Evolutionary conservation across 1,140 invertebrate genomes (phyloP), one percentile per base, ranked within the genome.

Genomic region (Dreissena polymorpha): DNA sequence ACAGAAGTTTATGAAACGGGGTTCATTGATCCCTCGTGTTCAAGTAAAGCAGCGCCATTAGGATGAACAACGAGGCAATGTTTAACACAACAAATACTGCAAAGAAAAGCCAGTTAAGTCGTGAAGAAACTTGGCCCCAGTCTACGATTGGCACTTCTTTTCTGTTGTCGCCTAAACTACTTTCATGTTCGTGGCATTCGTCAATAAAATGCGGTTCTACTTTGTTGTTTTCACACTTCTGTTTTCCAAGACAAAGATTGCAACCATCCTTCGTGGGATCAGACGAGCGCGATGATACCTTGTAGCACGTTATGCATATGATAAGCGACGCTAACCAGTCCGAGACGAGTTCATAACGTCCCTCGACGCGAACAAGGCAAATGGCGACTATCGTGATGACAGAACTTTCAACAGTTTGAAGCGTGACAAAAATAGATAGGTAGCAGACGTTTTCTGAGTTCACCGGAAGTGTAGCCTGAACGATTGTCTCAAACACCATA

Each of bases 401-500:
- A n/a, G 57, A 60, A 23, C 57, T 60, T 23, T 60, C 57, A 23
- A 60, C 16, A 60, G 21, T 23, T 23, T n/a, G 57, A 6, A 23
- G 16, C 16, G 21, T 60, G 16, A 60, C 21, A 23, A n/a, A 60
- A 3, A 60, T 23, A 18, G 57, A n/a, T 2, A 60, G 21, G 57
- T 60, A 23, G 21, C 57, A 60, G 57, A 60, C 57, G 10, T 60
- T 60, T 18, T 60, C 57, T 18, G 72, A 55, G 57, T 74, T 74
- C 21, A 16, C 12, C 18, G 72, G 72, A 16, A 74, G n/a, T 18
- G 72, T 51, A 23, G 14, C 16, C 25, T 57, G 21, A 10, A 74
- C 53, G 23, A 74, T 57, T 2, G 72, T 74, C n/a, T 6, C 21
- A 57, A 74, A 74, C 10, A 74, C 72, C 21, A 29, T 27, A 21